phyloP scores from a whole-genome alignment of 2,113 vertebrate species.

The Tenebrosternarchus preto region DNA sequence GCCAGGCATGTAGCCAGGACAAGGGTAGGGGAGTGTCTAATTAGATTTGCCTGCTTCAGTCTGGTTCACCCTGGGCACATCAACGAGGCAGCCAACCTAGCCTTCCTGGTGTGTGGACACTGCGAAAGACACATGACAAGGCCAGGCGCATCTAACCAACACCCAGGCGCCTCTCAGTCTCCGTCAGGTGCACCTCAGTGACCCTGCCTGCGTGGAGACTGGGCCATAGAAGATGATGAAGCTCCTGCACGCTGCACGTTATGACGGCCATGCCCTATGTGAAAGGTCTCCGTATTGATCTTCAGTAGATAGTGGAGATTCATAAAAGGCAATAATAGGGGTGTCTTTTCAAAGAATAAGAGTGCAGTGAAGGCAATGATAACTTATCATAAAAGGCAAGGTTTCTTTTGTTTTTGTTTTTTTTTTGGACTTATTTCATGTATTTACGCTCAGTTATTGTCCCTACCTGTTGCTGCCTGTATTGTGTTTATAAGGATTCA shows the following conservation, averaged over 20 bases:
- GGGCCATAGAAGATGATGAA: constrained; percentile 22
- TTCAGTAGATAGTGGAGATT: constrained; percentile 32
- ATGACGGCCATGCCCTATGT: constrained; percentile 30
- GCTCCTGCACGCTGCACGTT: constrained; percentile 5
- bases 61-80: not conserved
- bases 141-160: not conserved
- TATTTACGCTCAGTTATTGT: not conserved
- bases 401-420: not conserved
- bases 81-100: not conserved
- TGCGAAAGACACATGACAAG: not conserved
- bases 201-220: not conserved
- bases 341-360: constrained; percentile 1
- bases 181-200: not conserved
- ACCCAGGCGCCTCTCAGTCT: constrained; percentile 2
- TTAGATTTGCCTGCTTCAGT: not conserved
- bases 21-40: no score
- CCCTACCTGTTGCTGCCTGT: not conserved
- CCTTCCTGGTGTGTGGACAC: not conserved
- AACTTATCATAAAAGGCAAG: not conserved
- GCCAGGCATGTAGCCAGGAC: not conserved
- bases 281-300: constrained; percentile 55
- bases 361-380: not conserved
- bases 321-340: constrained; percentile 31
- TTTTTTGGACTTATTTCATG: not conserved
- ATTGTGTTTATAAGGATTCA: not conserved